Evolutionary conservation across 2,113 vertebrate species (phyloP), one percentile per base, ranked within the genome.

Genomic region (Ciconia boyciana): DNA sequence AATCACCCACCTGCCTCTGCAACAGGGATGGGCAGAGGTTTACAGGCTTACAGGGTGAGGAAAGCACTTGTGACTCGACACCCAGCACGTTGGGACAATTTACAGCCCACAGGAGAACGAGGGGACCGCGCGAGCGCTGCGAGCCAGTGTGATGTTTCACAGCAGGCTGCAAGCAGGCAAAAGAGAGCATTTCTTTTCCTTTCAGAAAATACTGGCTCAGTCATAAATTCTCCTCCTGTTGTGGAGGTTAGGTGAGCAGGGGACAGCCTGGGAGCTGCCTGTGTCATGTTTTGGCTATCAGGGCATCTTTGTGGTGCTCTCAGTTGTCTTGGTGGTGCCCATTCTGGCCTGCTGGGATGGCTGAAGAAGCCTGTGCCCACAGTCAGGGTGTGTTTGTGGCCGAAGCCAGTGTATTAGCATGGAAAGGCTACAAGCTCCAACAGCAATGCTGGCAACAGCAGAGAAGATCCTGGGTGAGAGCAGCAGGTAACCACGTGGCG

Each of bases 381-480:
- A 4, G 17, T 25, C 26, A 24, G 44, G 39, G 44, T 20, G 26
- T 2, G 24, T 62, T 62, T 34, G 41, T 18, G 62, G 24, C 62
- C 4, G 0, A 62, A 82, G 48, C 60, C 4, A 0, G 32, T 6
- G 1, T 5, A 19, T 28, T 44, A 54, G 10, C 0, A 3, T 41
- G 43, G 28, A 22, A 17, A 39, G 43, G 24, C 51, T 54, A 48
- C 11, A 10, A 74, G 41, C 57, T 51, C 17, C 36, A 52, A 3
- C 22, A n/a, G 5, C 29, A 29, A 4, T 1, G 1, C 44, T 11
- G 44, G 46, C 13, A 7, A 9, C 9, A 34, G 34, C 22, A 29
- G 84, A 20, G n/a, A 29, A 24, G 44, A 36, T 57, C 7, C 18
- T 0, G 2, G 21, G n/a, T 34, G 68, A 21, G 19, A 52, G 54